Percentiles rank a stretch among this genome's conserved stretches.
Conservation (phyloP, 37 sponge, comb jelly and placozoan species). For the Cladorhizidae sp. region DNA sequence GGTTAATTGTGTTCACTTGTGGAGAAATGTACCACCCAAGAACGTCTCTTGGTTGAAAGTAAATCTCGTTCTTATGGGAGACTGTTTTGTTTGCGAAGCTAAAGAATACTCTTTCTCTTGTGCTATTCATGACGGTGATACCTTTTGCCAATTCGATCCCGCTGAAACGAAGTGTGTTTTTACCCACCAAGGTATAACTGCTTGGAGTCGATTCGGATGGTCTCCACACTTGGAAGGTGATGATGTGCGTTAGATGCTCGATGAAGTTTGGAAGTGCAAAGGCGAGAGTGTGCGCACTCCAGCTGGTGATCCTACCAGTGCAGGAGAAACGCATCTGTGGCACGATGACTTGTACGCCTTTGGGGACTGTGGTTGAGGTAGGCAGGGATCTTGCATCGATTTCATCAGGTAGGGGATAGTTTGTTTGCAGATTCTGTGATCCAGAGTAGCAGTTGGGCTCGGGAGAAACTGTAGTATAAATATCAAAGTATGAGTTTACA, state of each 20-base stretch:
- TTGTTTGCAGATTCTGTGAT: background rate
- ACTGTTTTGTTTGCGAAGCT: background rate
- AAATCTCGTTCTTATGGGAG: background rate
- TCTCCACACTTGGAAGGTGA: slow-evolving; percentile 12
- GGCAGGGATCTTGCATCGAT: background rate
- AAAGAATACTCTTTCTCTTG: background rate
- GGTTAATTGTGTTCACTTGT: background rate
- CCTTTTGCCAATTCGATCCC: background rate
- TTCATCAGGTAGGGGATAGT: background rate
- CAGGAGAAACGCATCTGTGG: background rate
- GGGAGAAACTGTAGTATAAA: background rate
- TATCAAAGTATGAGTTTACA: background rate
- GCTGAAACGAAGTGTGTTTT: background rate
- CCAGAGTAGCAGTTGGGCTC: background rate
- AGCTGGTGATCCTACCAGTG: background rate
- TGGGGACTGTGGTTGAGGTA: background rate
- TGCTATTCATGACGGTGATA: background rate
- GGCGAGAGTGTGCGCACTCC: slow-evolving; percentile 5
- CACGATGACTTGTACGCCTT: background rate
- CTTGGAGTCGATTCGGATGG: background rate
- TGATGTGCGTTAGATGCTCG: background rate
- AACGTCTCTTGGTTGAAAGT: background rate
- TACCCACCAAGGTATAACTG: background rate
- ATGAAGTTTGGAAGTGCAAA: background rate
- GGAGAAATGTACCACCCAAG: background rate